Base-by-base conservation (phyloP, 2,113 vertebrate species). In the Proteles cristata region DNA sequence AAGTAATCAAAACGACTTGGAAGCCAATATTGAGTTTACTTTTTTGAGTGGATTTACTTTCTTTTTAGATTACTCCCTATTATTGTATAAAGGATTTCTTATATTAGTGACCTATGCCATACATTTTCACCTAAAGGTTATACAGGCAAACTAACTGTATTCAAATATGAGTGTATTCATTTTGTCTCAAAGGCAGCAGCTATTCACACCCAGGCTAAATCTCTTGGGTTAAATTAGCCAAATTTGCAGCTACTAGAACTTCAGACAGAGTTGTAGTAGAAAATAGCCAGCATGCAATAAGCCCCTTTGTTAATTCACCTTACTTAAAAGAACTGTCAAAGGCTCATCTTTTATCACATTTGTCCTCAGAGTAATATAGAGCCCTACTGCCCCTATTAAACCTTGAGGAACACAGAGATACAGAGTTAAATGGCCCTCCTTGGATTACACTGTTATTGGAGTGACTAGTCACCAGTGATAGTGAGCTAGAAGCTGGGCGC, bases 1-100 rank as follows among this genome's bases (percentile, higher is more conserved):
- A 92, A 94, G 25, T 4, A 83, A 90, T 90, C 7, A 88, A 94
- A 87, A 79, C 28, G 31, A 71, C 31, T 87, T 92, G 65, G 53
- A 97, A 89, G 23, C 21, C 65, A 93, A 81, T 77, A 73, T 10
- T 86, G 14, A 91, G 3, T 26, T 83, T 79, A 45, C 2, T 50
- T 88, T 81, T 76, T 85, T 76, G 5, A 81, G 39, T 69, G 39
- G 69, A 28, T 85, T 50, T 61, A 28, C 7, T 86, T 83, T 71
- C 8, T 77, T 50, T 71, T 35, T 25, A 31, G 55, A 88, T 45
- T 55, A 83, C 5, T 93, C 9, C 25, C 1, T 92, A 23, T 84
- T 61, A 80, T 35, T 17, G 3, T 33, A 74, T 61, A 23, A 88
- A 68, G 12, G 71, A 53, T 83, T 12, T 71, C 68, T 65, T 69